These are phyloP conservation scores for Crenuchus spilurus DNA, from an alignment of 2,797 vertebrate species.

Conservation along the genomic window DNA sequence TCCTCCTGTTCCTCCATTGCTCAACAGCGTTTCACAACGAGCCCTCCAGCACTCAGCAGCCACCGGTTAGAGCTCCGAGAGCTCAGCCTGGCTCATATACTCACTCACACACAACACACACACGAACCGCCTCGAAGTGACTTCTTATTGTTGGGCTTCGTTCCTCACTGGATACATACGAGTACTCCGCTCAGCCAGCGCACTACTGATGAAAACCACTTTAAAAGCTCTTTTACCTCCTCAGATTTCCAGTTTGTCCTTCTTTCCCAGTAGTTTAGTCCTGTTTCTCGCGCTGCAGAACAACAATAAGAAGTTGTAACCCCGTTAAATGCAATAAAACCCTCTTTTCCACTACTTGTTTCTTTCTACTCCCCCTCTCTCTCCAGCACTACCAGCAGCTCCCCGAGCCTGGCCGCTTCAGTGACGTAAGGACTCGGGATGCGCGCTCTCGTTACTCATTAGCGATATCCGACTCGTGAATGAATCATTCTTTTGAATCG, in stretches of 20 bases:
- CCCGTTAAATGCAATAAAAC: conserved; percentile 29
- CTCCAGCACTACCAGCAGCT: conserved; percentile 54
- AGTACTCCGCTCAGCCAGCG: conserved; percentile 3
- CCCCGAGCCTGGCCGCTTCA: conserved; percentile 59
- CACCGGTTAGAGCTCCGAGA: no score
- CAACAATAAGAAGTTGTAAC: conserved; percentile 49
- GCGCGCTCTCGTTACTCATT: conserved; percentile 55
- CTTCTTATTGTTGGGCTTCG: conserved; percentile 41
- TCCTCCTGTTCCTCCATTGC: conserved; percentile 54
- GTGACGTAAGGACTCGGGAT: conserved; percentile 63
- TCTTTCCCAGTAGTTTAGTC: conserved; percentile 17
- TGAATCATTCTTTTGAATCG: neutral
- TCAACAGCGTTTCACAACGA: no score
- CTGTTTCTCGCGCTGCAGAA: conserved; percentile 20
- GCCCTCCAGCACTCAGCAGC: no score
- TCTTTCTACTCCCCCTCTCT: conserved; percentile 34
- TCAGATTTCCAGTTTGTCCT: conserved; percentile 48
- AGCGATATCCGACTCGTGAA: neutral
- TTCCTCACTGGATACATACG: conserved; percentile 19
- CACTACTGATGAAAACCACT: conserved; percentile 48
- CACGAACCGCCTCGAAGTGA: conserved; percentile 13
- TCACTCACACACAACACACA: no score
- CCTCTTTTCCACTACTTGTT: conserved; percentile 50
- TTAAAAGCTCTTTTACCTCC: conserved; percentile 58
- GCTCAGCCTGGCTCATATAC: no score